Base-by-base conservation (phyloP, 1,140 invertebrate species). In the Penaeus vannamei region DNA sequence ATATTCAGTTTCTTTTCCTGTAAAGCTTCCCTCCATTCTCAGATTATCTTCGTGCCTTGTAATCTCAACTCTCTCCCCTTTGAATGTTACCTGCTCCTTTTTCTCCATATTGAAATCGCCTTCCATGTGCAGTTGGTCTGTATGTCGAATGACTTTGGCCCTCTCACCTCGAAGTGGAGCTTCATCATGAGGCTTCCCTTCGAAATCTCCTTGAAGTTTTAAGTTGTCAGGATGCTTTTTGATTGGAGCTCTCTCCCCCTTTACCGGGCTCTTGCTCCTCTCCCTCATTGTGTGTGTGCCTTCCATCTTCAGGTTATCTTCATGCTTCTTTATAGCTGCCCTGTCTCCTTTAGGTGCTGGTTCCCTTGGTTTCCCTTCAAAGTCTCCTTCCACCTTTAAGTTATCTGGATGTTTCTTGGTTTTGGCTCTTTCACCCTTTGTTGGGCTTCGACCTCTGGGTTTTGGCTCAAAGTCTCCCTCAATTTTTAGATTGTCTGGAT, bases 71-170 rank as follows among this genome's bases (percentile, higher is more conserved):
- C 94, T 92, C 90, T 95, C 94, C 46, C 93, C 94, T 85, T 89
- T 86, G 1, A 59, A 89, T 42, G 85, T 64, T n/a, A 90, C 85
- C 26, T 90, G 72, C 32, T 91, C 87, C 19, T 86, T 82, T 76
- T 46, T 87, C 64, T 90, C 86, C 20, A 90, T 83, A 81, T 91
- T 84, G 89, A 96, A 92, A 91, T 95, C 94, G n/a, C 96, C 96
- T 92, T 96, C 96, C 17, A 95, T 94, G 14, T 92, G 92, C 1
- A 96, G 91, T 91, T 94, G 94, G 87, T 94, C 94, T 90, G 93
- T 91, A 90, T 94, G 92, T 87, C 91, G 92, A 32, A 93, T 92
- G 42, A 94, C 91, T 8, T 93, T 90, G 29, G 88, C 90, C 80
- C 90, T 87, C 46, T 90, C 90, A 26, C 91, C 85, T 86, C 77